Evolutionary conservation across 2,888 invertebrate genomes (phyloP).

Genomic region (Drosophila sordidapex): DNA sequence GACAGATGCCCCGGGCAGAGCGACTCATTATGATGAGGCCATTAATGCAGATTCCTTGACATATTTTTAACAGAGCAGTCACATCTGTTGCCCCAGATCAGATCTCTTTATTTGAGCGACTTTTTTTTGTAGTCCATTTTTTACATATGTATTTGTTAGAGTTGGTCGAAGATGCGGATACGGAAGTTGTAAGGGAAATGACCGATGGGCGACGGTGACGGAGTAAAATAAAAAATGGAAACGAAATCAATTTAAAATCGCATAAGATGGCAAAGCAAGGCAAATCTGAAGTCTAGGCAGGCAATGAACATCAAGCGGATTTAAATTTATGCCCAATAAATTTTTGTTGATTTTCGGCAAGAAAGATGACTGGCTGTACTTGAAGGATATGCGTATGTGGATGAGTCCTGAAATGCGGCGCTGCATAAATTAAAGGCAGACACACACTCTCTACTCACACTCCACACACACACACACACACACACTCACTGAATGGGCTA

Average conservation of each 20-base stretch:
- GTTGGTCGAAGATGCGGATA: neutral
- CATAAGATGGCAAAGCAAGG: conserved; percentile 71
- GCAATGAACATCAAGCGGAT: conserved; percentile 62
- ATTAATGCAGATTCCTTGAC: conserved; percentile 1
- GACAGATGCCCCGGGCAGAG: conserved; percentile 21
- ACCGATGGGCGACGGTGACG: conserved; percentile 4
- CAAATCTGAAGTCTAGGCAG: conserved; percentile 31
- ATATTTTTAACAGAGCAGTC: conserved; percentile 20
- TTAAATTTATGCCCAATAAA: conserved; percentile 82
- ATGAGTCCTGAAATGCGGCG: conserved; percentile 57
- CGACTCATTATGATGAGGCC: conserved; percentile 1
- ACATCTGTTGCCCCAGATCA: conserved; percentile 57
- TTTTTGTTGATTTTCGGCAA: conserved; percentile 76
- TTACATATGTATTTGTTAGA: conserved; percentile 4
- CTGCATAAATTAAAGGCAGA: conserved; percentile 71
- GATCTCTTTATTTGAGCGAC: conserved; percentile 47
- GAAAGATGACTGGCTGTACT: conserved; percentile 27
- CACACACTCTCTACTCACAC: neutral
- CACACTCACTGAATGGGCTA: conserved; percentile 29
- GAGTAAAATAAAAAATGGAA: conserved; percentile 49
- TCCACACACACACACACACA: conserved; percentile 3
- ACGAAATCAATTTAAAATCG: conserved; percentile 77
- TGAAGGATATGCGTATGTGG: conserved; percentile 29
- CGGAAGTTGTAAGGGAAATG: conserved; percentile 51
- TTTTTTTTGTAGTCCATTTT: neutral